These are phyloP conservation scores for Muscicapa adusta DNA, from an alignment of 2,113 vertebrate genomes.

Conservation along the genomic window DNA sequence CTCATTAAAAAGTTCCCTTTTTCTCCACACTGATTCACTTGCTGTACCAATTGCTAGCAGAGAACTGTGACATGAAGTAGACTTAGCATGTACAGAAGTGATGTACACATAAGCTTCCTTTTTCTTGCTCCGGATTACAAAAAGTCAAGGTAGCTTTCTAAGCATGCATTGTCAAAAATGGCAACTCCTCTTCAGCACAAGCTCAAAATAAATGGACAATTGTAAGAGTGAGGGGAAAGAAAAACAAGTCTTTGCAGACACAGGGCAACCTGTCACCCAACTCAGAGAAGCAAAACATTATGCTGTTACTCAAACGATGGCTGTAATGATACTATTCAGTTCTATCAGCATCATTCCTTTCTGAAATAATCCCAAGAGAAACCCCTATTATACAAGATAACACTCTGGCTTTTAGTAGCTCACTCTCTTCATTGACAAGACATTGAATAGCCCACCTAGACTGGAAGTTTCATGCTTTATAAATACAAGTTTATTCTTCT, in stretches of 20 bases:
- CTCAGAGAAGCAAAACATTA: background rate
- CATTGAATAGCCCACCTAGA: background rate
- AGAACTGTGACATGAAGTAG: background rate
- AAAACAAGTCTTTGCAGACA: background rate
- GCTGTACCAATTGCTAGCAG: background rate
- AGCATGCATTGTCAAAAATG: background rate
- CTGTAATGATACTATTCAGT: background rate
- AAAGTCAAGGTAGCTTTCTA: background rate
- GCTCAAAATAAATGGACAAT: background rate
- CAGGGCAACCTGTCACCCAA: background rate
- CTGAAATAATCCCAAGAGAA: background rate
- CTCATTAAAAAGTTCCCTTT: background rate
- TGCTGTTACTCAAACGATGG: background rate
- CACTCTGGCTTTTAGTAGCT: background rate
- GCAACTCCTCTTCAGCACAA: background rate
- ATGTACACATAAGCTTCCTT: background rate
- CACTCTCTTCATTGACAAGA: background rate
- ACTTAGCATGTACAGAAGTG: background rate
- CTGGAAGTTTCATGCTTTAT: background rate
- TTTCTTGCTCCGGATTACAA: background rate
- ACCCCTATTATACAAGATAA: background rate
- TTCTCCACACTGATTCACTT: background rate
- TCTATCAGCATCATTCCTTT: background rate
- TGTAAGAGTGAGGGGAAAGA: background rate
- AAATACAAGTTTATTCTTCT: background rate